phyloP scores from a whole-genome alignment of 2,113 vertebrate genomes.

The Cygnus atratus region DNA sequence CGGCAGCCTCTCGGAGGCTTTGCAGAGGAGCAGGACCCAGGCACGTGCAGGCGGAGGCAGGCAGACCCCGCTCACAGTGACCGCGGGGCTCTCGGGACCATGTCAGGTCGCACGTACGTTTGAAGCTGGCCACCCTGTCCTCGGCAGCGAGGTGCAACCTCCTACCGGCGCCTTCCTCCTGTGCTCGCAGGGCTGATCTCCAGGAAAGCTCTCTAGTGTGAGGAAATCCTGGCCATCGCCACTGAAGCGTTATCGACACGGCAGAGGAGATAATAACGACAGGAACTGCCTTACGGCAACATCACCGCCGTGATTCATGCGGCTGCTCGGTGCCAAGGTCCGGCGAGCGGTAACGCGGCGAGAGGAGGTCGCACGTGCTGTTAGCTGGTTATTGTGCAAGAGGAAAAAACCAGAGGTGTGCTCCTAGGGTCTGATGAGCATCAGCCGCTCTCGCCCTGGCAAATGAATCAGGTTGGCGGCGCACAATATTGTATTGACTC shows the following conservation, averaged over 20 bases:
- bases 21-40: not conserved
- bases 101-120: constrained; percentile 64
- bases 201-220: constrained; percentile 50
- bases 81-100: not conserved
- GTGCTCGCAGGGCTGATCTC: not conserved
- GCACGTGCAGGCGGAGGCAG: not conserved
- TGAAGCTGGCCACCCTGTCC: not conserved
- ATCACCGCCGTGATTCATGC: not conserved
- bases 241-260: not conserved
- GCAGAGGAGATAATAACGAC: not conserved
- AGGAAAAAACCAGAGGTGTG: not conserved
- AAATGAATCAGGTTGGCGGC: not conserved
- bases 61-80: fast-evolving
- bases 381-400: not conserved
- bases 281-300: not conserved
- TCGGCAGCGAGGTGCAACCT: constrained; percentile 12
- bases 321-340: not conserved
- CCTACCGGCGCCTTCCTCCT: constrained; percentile 15
- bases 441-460: not conserved
- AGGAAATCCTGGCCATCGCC: constrained; percentile 67
- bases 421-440: not conserved
- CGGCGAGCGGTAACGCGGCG: fast-evolving
- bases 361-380: not conserved
- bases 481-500: fast-evolving
- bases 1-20: not conserved